Percentiles rank a stretch among this genome's conserved stretches.
These are phyloP conservation scores for Tragelaphus scriptus DNA, from an alignment of 2,113 vertebrate species.

Conservation along the genomic window DNA sequence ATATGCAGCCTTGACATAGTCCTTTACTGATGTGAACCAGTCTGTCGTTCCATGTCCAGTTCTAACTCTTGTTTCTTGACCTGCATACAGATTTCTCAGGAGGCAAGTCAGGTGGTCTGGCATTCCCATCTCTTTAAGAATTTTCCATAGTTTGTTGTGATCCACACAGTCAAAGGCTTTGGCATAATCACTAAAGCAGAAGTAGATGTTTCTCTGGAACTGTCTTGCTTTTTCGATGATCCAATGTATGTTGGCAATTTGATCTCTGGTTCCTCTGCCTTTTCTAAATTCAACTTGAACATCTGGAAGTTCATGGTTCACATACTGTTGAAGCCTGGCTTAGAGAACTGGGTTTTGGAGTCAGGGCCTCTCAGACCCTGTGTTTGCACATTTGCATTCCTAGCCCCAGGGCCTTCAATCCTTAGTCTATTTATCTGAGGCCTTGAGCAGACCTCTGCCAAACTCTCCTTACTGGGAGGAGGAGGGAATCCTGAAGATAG, in stretches of 20 bases:
- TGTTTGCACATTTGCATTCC: too few relatives aligned
- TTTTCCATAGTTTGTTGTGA: neutral
- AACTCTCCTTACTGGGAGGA: fast-evolving
- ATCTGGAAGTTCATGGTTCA: neutral
- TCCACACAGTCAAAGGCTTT: neutral
- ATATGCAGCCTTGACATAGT: neutral
- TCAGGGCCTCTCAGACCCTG: neutral
- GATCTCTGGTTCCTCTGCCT: neutral
- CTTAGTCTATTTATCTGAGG: neutral
- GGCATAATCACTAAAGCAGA: neutral
- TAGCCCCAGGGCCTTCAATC: neutral
- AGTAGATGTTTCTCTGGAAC: neutral
- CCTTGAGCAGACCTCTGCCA: neutral
- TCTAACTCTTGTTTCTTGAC: neutral
- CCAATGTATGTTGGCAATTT: neutral
- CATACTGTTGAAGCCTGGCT: neutral
- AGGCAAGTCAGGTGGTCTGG: neutral
- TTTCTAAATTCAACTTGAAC: neutral
- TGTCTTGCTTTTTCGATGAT: neutral
- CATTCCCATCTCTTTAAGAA: neutral
- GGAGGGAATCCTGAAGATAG: too few relatives aligned
- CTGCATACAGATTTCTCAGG: neutral
- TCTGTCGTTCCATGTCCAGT: neutral
- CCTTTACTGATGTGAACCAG: neutral
- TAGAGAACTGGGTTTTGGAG: neutral